Percentiles rank a stretch among this genome's conserved stretches.
These are phyloP conservation scores for Crotalus tigris DNA, from an alignment of 2,113 vertebrate genomes.

Conservation along the genomic window DNA sequence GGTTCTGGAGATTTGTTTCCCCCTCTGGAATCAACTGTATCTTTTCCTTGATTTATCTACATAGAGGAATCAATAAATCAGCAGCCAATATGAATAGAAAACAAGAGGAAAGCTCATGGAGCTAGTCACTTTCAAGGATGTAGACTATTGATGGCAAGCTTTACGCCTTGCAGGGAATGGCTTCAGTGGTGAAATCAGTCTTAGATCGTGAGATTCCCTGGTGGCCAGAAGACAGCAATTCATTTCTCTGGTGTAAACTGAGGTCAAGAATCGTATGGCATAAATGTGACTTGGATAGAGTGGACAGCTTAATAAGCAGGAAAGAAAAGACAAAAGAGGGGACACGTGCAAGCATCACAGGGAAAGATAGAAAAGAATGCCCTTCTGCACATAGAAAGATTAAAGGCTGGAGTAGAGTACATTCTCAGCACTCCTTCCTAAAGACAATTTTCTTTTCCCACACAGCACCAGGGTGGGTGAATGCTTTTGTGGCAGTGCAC, in stretches of 20 bases:
- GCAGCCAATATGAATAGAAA: not conserved
- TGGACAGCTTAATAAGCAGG: not conserved
- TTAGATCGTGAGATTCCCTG: not conserved
- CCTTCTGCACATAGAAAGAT: not conserved
- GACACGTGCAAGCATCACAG: not conserved
- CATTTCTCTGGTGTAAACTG: not conserved
- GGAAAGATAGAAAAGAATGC: not conserved
- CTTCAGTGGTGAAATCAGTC: not conserved
- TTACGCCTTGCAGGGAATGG: not conserved
- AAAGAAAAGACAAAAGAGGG: not conserved
- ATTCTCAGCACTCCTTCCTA: not conserved
- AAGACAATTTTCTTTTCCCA: not conserved
- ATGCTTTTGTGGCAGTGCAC: not conserved
- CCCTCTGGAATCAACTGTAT: not conserved
- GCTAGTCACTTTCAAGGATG: not conserved
- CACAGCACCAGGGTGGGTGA: not conserved
- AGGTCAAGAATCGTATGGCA: not conserved
- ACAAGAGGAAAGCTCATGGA: not conserved
- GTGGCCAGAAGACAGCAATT: not conserved
- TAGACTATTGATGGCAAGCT: not conserved
- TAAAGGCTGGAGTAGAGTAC: not conserved
- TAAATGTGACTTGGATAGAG: not conserved
- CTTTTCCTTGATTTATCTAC: not conserved
- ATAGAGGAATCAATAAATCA: not conserved
- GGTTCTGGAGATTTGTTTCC: not conserved